phyloP scores from a whole-genome alignment of 2,888 invertebrate species.

The Amaurobius ferox region DNA sequence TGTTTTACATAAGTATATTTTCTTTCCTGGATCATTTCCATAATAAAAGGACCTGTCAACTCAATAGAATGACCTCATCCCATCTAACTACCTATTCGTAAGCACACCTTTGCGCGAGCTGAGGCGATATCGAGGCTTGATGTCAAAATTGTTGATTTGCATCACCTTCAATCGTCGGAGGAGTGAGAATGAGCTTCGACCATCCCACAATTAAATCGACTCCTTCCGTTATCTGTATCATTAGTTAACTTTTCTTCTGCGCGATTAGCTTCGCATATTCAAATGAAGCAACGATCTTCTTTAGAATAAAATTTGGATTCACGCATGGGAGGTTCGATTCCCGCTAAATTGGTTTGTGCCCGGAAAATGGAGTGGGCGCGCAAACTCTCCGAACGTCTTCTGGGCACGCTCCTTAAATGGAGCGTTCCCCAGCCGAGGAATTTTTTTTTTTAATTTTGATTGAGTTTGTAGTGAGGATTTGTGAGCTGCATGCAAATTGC shows the following conservation, averaged over 20 bases:
- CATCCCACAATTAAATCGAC: neutral
- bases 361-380: neutral
- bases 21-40: too few species aligned
- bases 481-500: neutral
- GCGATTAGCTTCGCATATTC: neutral
- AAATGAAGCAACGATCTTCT: neutral
- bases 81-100: too few species aligned
- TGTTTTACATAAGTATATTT: too few species aligned
- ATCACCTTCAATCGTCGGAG: too few species aligned
- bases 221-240: neutral
- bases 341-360: neutral
- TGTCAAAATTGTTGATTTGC: too few species aligned
- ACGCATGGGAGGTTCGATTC: slow-evolving; percentile 7
- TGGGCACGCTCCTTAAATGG: neutral
- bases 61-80: too few species aligned
- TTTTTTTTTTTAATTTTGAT: neutral
- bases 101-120: too few species aligned
- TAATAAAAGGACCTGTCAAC: too few species aligned
- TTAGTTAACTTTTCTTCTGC: slow-evolving; percentile 7
- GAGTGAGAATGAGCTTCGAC: neutral
- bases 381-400: too few species aligned
- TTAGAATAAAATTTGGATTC: slow-evolving; percentile 1
- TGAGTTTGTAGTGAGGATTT: neutral
- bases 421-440: neutral
- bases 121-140: too few species aligned